Percentiles rank a stretch among this genome's conserved stretches.
These are phyloP conservation scores for Saguinus imperator DNA, from an alignment of 2,113 vertebrate species.

Conservation along the genomic window DNA sequence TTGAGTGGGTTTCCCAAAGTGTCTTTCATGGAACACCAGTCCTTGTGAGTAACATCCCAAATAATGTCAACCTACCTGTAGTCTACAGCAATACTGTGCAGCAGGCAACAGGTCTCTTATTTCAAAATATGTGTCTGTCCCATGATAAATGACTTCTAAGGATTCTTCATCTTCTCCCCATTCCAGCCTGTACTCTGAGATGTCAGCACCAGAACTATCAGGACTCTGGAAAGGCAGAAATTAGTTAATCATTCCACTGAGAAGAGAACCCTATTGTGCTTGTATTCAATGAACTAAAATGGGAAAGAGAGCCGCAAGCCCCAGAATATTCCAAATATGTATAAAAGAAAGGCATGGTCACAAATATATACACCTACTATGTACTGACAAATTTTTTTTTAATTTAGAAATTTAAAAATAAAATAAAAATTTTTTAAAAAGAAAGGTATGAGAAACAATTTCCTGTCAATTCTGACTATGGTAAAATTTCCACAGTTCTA, in stretches of 20 bases:
- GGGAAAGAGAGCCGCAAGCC: not conserved
- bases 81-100: conserved; percentile 92
- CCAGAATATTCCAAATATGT: not conserved
- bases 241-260: not conserved
- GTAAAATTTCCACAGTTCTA: not conserved
- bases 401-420: no score
- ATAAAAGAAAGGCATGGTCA: not conserved
- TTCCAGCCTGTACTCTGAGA: conserved; percentile 96
- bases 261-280: not conserved
- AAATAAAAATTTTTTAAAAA: not conserved
- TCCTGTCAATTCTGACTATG: not conserved
- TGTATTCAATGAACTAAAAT: not conserved
- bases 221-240: conserved; percentile 88
- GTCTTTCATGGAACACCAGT: not conserved
- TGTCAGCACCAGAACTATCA: conserved; percentile 94
- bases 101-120: conserved; percentile 91
- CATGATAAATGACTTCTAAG: conserved; percentile 91
- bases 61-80: conserved; percentile 84
- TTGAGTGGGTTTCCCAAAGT: not conserved
- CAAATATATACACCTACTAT: no score
- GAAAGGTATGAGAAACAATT: not conserved
- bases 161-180: conserved; percentile 95
- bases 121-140: conserved; percentile 91
- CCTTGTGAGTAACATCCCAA: not conserved
- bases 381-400: no score